Percentiles rank a stretch among this genome's conserved stretches.
Conservation (phyloP, 2,113 vertebrate species). For the Notothenia coriiceps region DNA sequence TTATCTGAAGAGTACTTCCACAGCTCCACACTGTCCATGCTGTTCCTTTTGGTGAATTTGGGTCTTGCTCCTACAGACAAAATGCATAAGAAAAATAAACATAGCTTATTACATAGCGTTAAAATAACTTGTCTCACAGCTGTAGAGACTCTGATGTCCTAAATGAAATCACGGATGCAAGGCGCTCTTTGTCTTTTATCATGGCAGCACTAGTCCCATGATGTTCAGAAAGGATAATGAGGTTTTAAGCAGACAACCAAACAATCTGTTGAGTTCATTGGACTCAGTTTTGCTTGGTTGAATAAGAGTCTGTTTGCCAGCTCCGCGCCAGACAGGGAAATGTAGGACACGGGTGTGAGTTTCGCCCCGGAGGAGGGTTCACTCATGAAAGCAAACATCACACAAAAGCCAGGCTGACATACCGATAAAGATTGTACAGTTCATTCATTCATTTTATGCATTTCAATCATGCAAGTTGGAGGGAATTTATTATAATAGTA, state of each 20-base stretch:
- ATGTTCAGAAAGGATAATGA: constrained; percentile 24
- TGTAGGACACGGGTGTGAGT: constrained; percentile 59
- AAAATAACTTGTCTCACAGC: constrained; percentile 1
- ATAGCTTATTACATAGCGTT: not conserved
- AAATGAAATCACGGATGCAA: constrained; percentile 14
- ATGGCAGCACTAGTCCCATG: constrained; percentile 40
- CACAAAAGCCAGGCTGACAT: constrained; percentile 17
- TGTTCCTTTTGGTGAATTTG: constrained; percentile 90
- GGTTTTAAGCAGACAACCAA: constrained; percentile 50
- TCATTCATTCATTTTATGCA: constrained; percentile 15
- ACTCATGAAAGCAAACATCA: constrained; percentile 36
- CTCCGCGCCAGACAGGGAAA: constrained; percentile 52
- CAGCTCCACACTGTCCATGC: constrained; percentile 91
- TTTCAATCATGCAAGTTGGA: not conserved
- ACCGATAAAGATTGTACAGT: not conserved
- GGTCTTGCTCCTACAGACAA: constrained; percentile 90
- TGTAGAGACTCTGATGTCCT: not conserved
- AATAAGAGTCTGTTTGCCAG: constrained; percentile 57
- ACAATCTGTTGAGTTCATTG: constrained; percentile 15
- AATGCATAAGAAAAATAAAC: not conserved
- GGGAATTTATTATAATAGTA: not conserved
- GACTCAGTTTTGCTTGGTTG: constrained; percentile 9
- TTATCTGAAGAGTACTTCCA: constrained; percentile 91
- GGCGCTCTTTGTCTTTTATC: constrained; percentile 2
- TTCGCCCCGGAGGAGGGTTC: constrained; percentile 41